Conservation (phyloP, 1,140 invertebrate genomes). For the Nasonia vitripennis region DNA sequence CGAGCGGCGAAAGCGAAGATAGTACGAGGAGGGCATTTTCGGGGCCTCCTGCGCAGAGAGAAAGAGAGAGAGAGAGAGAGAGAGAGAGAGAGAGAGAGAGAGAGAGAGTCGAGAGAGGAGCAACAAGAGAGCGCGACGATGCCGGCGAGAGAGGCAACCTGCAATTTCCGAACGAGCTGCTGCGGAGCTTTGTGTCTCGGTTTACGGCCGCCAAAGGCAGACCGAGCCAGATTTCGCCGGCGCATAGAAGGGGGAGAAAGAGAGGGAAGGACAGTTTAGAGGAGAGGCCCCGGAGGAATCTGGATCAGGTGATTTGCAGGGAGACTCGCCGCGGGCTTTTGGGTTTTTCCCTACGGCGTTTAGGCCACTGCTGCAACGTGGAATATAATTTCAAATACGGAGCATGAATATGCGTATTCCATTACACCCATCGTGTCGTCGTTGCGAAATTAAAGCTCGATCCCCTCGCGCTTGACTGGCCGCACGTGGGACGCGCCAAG, state of each 20-base stretch:
- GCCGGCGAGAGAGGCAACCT: conserved; percentile 22
- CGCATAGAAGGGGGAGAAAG: background rate
- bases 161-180: conserved; percentile 44
- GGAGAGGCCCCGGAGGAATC: background rate
- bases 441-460: no score
- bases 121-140: conserved; percentile 19
- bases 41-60: conserved; percentile 30
- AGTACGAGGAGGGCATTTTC: conserved; percentile 19
- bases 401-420: no score
- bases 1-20: background rate
- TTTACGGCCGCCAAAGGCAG: background rate
- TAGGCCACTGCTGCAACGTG: no score
- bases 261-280: background rate
- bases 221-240: background rate
- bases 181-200: conserved; percentile 19
- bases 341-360: background rate
- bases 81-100: conserved; percentile 6
- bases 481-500: no score
- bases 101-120: conserved; percentile 1
- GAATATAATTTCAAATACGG: no score
- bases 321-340: background rate
- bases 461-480: no score
- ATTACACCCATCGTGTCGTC: no score
- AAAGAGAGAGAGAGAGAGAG: background rate
- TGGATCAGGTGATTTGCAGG: background rate